A percentile compares a stretch with the other conserved stretches of the same genome.
These are phyloP conservation scores for Ochotona princeps DNA, from an alignment of 2,113 vertebrate genomes.

Conservation along the genomic window DNA sequence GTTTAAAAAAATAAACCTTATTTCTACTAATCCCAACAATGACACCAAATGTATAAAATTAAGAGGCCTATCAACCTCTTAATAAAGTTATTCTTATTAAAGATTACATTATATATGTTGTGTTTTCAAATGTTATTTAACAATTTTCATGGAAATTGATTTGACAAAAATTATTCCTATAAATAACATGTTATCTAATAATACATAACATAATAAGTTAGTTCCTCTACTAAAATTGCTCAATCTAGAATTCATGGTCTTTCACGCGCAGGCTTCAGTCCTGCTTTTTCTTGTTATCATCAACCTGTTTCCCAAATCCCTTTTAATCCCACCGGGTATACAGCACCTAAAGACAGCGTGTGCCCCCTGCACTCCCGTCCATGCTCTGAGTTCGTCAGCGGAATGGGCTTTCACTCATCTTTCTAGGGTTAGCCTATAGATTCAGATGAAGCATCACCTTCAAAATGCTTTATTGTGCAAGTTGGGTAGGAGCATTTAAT, in stretches of 20 bases:
- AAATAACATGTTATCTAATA: not conserved
- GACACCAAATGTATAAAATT: not conserved
- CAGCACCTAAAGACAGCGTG: not conserved
- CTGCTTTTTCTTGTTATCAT: slow-evolving; percentile 1
- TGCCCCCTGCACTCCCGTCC: not conserved
- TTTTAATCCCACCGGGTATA: not conserved
- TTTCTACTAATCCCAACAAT: not conserved
- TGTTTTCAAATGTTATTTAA: not conserved
- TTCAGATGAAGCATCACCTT: not conserved
- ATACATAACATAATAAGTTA: not conserved
- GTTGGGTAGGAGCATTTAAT: not conserved
- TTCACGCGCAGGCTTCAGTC: not conserved
- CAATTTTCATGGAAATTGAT: not conserved
- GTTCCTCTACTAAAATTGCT: not conserved
- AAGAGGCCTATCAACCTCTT: not conserved
- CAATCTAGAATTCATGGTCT: not conserved
- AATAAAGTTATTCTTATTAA: not conserved
- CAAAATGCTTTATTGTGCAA: not conserved
- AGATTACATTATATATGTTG: not conserved
- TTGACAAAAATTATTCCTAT: not conserved
- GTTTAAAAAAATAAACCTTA: not conserved
- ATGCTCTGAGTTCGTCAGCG: not conserved
- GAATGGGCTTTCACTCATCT: not conserved
- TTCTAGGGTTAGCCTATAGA: not conserved
- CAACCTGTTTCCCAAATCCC: not conserved